phyloP scores from a whole-genome alignment of 2,888 invertebrate genomes.

The Micoletzkya japonica region DNA sequence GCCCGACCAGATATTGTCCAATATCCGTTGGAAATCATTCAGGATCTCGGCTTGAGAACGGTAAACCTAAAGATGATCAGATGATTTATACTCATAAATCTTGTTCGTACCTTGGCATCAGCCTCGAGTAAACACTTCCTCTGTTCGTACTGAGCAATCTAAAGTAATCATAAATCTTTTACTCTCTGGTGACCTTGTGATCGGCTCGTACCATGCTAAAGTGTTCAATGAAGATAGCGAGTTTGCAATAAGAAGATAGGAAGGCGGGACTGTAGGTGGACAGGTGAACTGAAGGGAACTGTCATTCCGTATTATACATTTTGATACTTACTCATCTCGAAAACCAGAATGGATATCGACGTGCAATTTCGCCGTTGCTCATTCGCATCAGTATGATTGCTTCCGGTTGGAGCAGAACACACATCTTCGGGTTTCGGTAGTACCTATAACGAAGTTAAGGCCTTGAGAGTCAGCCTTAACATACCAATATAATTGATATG shows the following conservation, averaged over 20 bases:
- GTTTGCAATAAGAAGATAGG: constrained; percentile 84
- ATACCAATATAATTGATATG: constrained; percentile 85
- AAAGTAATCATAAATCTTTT: background rate
- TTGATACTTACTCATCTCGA: constrained; percentile 68
- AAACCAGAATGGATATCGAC: constrained; percentile 85
- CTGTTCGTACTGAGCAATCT: constrained; percentile 57
- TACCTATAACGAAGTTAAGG: constrained; percentile 34
- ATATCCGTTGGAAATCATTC: constrained; percentile 80
- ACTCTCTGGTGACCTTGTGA: background rate
- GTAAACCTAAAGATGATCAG: constrained; percentile 37
- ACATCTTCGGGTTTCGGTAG: constrained; percentile 68
- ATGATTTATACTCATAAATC: background rate
- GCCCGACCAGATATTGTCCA: constrained; percentile 88
- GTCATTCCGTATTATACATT: background rate
- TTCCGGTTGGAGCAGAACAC: constrained; percentile 76
- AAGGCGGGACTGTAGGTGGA: constrained; percentile 89
- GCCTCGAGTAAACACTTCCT: constrained; percentile 55
- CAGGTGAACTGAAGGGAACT: constrained; percentile 78
- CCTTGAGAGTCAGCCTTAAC: background rate
- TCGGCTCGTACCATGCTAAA: constrained; percentile 64
- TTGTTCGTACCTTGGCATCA: constrained; percentile 35
- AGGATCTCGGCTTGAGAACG: constrained; percentile 66
- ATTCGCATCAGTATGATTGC: constrained; percentile 68
- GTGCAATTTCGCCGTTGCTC: constrained; percentile 85
- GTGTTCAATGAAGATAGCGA: constrained; percentile 89